Base-by-base conservation (phyloP, 2,888 invertebrate genomes). In the Drosophila histrio region DNA sequence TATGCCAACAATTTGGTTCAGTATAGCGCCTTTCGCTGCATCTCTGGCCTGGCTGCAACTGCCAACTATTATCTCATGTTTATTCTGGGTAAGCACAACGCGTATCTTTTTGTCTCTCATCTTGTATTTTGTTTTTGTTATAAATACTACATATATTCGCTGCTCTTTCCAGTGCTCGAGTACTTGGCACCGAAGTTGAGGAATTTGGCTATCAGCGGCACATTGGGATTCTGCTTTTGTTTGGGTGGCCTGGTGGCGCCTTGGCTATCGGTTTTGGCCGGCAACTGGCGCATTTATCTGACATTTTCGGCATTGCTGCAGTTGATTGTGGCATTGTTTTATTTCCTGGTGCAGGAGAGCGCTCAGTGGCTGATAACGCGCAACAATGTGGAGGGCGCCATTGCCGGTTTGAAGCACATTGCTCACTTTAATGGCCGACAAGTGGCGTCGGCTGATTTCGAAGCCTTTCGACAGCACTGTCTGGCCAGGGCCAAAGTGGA, bases 41-140 rank as follows among this genome's bases (percentile, higher is more conserved):
- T 94, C 38, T 93, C 94, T 11, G 94, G 94, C 22, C 89, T 93
- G 73, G 94, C 93, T 17, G 93, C 93, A 47, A 94, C 94, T 76
- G 91, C 92, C 13, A 94, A 93, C 87, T 94, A 93, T 83, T 92
- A 93, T 64, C 93, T 94, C 91, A 93, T 94, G 93, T 94, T 94
- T 80, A 94, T 94, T 70, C 92, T 94, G 70, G 93, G 94, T 93
- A 89, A 91, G 90, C 77, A 46, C 22, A 82, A 8, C 62, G 71
- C 75, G 60, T 77, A 77, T 78, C 59, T 56, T 9, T 3, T 8
- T 2, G n/a, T 50, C 17, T 8, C 52, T 17, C 44, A 44, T 19
- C 28, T 34, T 9, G 34, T 19, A 36, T 38, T 15, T 41, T 13
- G 19, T 7, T 22, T 41, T 24, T 34, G 17, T 56, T 30, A 11